Evolutionary conservation across 2,113 vertebrate species (phyloP), one percentile per base, ranked within the genome.

Genomic region (Sprattus sprattus): DNA sequence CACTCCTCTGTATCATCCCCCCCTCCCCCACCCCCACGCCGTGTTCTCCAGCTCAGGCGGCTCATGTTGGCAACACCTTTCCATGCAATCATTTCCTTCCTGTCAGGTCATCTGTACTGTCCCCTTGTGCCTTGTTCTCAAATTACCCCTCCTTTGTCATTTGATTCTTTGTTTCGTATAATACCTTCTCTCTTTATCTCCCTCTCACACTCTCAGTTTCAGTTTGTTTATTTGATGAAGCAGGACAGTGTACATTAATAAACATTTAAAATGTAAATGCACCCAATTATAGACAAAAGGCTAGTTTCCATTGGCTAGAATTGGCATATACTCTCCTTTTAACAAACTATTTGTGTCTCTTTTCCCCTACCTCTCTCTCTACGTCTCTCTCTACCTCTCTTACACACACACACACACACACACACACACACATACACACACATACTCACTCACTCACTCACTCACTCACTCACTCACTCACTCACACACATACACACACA

Each of bases 161-260:
- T 54, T 64, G 57, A 4, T n/a, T 7, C 20, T 28, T 28, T 67
- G 64, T 67, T 67, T 67, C 25, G 11, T 67, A 67, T 67, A 25
- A 44, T 45, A 46, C 78, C 78, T 8, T 45, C 50, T 60, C 84
- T 44, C 0, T 10, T n/a, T 44, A 32, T 60, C 49, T 84, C 82
- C 81, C 84, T 54, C 15, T 25, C 10, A 57, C 32, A 60, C 87
- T 80, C 87, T 85, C 86, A n/a, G n/a, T n/a, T n/a, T n/a, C n/a
- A n/a, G n/a, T n/a, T n/a, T n/a, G n/a, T n/a, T n/a, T n/a, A n/a
- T n/a, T n/a, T n/a, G n/a, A n/a, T n/a, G n/a, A n/a, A n/a, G n/a
- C n/a, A n/a, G n/a, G n/a, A n/a, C n/a, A n/a, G n/a, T n/a, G n/a
- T n/a, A n/a, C n/a, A n/a, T n/a, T n/a, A n/a, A n/a, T n/a, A n/a